Percentiles rank a stretch among this genome's conserved stretches.
These are phyloP conservation scores for Pycnonotus jocosus DNA, from an alignment of 2,113 vertebrate species.

Conservation along the genomic window DNA sequence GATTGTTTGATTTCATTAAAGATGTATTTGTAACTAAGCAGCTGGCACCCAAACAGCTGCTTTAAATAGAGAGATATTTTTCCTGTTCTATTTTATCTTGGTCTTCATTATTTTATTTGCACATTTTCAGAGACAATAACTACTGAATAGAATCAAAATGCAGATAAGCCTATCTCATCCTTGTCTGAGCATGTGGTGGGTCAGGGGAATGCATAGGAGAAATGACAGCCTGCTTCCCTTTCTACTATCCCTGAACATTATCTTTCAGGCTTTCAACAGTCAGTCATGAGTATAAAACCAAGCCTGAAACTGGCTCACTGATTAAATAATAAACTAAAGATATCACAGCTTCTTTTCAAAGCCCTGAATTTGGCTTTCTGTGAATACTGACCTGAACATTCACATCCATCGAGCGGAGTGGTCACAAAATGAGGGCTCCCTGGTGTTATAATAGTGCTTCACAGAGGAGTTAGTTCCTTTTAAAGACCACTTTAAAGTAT, in stretches of 20 bases:
- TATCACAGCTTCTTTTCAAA: constrained; percentile 28
- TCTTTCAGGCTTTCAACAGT: constrained; percentile 23
- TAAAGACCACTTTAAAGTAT: constrained; percentile 22
- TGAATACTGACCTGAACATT: constrained; percentile 26
- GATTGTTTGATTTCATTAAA: constrained; percentile 77
- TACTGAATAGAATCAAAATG: constrained; percentile 48
- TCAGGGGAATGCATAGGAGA: constrained; percentile 16
- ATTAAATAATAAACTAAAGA: constrained; percentile 42
- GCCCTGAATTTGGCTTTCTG: constrained; percentile 10
- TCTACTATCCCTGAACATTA: not conserved
- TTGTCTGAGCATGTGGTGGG: constrained; percentile 32
- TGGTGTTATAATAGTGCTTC: not conserved
- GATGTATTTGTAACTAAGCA: constrained; percentile 75
- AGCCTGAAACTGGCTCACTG: not conserved
- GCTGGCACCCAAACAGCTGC: constrained; percentile 79
- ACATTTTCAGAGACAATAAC: constrained; percentile 47
- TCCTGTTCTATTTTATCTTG: constrained; percentile 61
- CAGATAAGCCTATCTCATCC: constrained; percentile 37
- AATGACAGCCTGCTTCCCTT: constrained; percentile 29
- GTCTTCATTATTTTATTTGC: constrained; percentile 62
- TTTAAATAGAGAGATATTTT: constrained; percentile 76
- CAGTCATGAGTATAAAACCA: constrained; percentile 28
- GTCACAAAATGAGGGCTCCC: constrained; percentile 27
- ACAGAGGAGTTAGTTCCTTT: constrained; percentile 14
- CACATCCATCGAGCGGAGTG: not conserved